These are phyloP conservation scores for Neuroterus valhalla DNA, from an alignment of 1,140 invertebrate genomes.

Conservation along the genomic window DNA sequence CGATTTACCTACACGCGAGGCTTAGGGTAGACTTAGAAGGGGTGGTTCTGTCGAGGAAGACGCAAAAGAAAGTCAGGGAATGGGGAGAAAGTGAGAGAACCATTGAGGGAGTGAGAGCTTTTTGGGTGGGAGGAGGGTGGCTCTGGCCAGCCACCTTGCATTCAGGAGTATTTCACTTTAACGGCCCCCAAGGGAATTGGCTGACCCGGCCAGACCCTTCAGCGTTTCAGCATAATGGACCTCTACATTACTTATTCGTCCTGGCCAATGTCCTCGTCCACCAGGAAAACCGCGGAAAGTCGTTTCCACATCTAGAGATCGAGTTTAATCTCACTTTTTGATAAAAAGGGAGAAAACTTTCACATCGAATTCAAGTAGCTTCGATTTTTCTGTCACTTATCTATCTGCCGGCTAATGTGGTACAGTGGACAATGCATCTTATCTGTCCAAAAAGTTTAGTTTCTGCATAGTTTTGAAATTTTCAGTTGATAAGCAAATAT, in stretches of 20 bases:
- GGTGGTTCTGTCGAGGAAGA: constrained; percentile 32
- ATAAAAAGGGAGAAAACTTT: constrained; percentile 15
- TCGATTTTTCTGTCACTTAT: background rate
- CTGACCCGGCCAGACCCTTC: constrained; percentile 73
- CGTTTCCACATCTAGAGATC: constrained; percentile 43
- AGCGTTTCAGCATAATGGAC: constrained; percentile 74
- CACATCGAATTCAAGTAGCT: constrained; percentile 16
- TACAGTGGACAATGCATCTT: background rate
- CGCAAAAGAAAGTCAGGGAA: background rate
- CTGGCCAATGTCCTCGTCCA: constrained; percentile 61
- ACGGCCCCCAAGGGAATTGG: constrained; percentile 74
- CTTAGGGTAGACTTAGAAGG: constrained; percentile 50
- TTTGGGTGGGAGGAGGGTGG: constrained; percentile 48
- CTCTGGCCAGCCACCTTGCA: constrained; percentile 70
- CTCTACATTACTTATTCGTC: constrained; percentile 74
- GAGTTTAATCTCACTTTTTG: constrained; percentile 18
- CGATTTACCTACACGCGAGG: constrained; percentile 73
- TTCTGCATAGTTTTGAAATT: constrained; percentile 41
- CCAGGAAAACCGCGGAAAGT: constrained; percentile 45
- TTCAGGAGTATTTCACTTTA: constrained; percentile 76
- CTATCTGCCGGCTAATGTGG: no score
- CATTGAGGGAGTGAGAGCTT: constrained; percentile 41
- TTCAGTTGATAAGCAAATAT: no score
- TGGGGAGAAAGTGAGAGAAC: constrained; percentile 47
- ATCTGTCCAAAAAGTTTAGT: constrained; percentile 14